Evolutionary conservation across 53 echinoderm and acorn worm species (phyloP), one percentile per base, ranked within the genome.

Genomic region (Paracentrotus lividus): DNA sequence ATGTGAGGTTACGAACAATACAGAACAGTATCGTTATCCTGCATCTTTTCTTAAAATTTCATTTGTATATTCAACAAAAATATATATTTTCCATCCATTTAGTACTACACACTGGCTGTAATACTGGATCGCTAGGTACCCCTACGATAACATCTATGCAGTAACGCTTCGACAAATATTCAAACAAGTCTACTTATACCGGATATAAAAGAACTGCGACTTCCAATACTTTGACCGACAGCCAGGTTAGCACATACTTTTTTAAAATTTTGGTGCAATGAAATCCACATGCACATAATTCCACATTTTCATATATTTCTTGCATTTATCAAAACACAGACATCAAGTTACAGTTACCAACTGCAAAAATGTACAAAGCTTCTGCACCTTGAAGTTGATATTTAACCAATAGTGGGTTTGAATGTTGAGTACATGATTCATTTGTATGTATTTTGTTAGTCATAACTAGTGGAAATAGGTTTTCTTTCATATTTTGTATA

Each of bases 21-120:
- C 92, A 92, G 92, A 92, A 78, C 49, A 92, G 58, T 54, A 77
- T 54, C 42, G 33, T 40, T 81, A 78, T 92, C 54, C 91, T 72
- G 54, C 36, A 91, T 69, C 45, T 13, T 55, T 56, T 89, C 72
- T 61, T 64, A 44, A 61, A 66, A 90, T 72, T 92, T 91, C 91
- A 91, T 92, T 92, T 78, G 81, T 92, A 90, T 72, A 90, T 56
- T 92, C 92, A 92, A 92, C 92, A 92, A 92, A 92, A 92, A 92
- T 92, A 92, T 92, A 92, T 92, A 55, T 78, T 68, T 78, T 92
- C 90, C 68, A 68, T 67, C 57, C 55, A 86, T 55, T 89, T 89
- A 69, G 54, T 92, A 92, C 68, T 72, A 91, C 92, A 92, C 92
- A 92, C 54, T 56, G 77, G 58, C 57, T 92, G 92, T 78, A 92